Conservation (phyloP, 2,797 vertebrate species). For the Sebastes oblongus region DNA sequence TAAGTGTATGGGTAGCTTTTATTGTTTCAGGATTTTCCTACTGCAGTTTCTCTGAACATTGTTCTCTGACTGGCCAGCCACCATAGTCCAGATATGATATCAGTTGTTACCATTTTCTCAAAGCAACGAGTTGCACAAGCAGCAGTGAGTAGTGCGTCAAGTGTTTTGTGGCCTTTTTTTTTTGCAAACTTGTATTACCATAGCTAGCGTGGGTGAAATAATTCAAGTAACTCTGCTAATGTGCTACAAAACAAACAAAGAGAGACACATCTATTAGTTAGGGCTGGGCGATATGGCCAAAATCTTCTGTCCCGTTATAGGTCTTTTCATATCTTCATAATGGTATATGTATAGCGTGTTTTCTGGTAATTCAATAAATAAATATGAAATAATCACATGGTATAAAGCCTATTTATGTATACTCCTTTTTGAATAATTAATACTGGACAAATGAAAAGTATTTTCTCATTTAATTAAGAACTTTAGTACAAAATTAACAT, state of each 20-base stretch:
- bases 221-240: background rate
- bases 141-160: background rate
- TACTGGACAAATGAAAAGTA: no score
- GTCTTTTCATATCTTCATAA: no score
- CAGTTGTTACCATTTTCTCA: background rate
- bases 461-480: no score
- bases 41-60: background rate
- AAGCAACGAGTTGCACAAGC: background rate
- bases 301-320: no score
- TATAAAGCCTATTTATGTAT: no score
- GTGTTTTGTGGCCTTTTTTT: background rate
- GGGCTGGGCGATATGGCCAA: no score
- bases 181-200: background rate
- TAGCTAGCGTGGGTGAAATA: background rate
- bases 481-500: no score
- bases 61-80: background rate
- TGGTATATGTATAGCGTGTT: no score
- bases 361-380: no score
- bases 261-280: background rate
- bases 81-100: background rate
- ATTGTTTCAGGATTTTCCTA: background rate
- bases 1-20: conserved; percentile 66
- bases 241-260: background rate
- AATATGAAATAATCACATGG: no score
- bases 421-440: no score